Conservation (phyloP, 37 sponge, comb jelly and placozoan genomes). For the Eunapius fragilis region DNA sequence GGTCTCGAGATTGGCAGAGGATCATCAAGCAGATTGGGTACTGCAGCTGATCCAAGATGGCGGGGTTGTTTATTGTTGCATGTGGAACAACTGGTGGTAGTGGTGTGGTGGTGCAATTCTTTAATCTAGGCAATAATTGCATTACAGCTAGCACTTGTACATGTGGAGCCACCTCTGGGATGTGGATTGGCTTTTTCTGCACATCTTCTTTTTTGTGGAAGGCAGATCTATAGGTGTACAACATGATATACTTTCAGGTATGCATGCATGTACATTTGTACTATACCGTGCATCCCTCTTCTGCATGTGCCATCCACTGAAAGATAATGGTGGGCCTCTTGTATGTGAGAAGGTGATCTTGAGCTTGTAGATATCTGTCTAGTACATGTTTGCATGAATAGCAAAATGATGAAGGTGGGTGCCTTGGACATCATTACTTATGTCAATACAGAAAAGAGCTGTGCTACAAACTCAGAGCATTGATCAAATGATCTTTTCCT, state of each 20-base stretch:
- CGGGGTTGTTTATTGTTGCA: background rate
- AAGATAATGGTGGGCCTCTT: background rate
- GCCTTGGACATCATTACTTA: too few species aligned
- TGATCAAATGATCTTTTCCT: background rate
- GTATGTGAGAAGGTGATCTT: background rate
- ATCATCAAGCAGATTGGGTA: background rate
- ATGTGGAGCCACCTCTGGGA: background rate
- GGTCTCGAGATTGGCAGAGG: background rate
- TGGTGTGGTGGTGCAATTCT: background rate
- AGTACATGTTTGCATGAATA: too few species aligned
- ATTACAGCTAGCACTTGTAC: background rate
- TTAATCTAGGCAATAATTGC: background rate
- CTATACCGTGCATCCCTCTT: too few species aligned
- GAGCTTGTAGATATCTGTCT: background rate
- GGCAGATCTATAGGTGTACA: background rate
- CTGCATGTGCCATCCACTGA: background rate
- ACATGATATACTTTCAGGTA: background rate
- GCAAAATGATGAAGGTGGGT: too few species aligned
- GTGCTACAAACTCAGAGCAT: background rate
- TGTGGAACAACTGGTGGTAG: background rate
- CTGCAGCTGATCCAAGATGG: background rate
- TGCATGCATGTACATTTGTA: background rate
- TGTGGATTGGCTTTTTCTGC: background rate
- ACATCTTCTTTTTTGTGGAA: background rate
- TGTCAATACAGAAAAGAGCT: background rate